phyloP scores from a whole-genome alignment of 2,888 invertebrate species.

The Chloromyia formosa region DNA sequence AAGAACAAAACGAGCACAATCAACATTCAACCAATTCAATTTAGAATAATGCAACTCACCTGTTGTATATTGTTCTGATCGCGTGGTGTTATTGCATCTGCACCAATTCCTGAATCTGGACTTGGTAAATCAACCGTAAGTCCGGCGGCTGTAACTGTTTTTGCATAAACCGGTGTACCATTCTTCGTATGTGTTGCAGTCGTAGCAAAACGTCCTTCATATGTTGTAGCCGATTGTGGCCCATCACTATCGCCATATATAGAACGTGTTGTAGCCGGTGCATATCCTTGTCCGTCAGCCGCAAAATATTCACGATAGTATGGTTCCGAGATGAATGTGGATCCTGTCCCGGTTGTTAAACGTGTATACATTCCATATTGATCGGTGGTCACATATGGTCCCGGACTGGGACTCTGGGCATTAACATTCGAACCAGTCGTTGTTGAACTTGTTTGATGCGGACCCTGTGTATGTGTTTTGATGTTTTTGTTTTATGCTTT shows the following conservation, averaged over 20 bases:
- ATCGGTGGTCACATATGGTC: constrained; percentile 63
- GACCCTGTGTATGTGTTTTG: constrained; percentile 54
- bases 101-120: constrained; percentile 95
- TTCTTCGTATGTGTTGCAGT: constrained; percentile 55
- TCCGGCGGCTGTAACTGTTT: constrained; percentile 75
- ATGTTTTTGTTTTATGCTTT: background rate
- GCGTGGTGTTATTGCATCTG: constrained; percentile 90
- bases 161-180: constrained; percentile 62
- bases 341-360: constrained; percentile 59
- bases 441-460: constrained; percentile 57
- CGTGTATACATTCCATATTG: constrained; percentile 64
- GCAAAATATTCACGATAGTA: constrained; percentile 82
- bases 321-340: constrained; percentile 75
- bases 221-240: constrained; percentile 60
- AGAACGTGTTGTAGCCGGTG: constrained; percentile 59
- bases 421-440: constrained; percentile 58
- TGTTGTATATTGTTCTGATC: constrained; percentile 90
- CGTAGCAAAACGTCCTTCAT: constrained; percentile 62
- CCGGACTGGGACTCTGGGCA: constrained; percentile 63
- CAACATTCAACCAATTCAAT: background rate
- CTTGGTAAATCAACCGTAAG: constrained; percentile 94
- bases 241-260: constrained; percentile 61
- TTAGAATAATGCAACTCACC: constrained; percentile 69
- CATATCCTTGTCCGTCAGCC: constrained; percentile 64
- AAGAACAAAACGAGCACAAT: background rate